These are phyloP conservation scores for Pollenia angustigena DNA, from an alignment of 2,888 invertebrate species.

Conservation along the genomic window DNA sequence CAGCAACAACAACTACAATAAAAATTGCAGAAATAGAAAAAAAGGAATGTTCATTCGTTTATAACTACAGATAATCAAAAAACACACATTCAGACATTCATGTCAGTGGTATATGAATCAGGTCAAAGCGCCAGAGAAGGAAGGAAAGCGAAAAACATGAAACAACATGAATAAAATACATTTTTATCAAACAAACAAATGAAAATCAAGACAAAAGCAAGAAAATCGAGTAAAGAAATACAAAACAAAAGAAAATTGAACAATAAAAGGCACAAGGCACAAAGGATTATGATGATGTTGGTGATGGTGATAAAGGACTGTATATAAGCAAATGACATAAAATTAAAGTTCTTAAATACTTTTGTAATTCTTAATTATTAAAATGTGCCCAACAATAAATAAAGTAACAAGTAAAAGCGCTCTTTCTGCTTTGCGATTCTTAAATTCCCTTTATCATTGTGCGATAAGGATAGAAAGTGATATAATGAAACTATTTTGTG, in stretches of 20 bases:
- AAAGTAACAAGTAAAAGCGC: too few relatives aligned
- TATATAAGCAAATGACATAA: too few relatives aligned
- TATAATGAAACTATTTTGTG: too few relatives aligned
- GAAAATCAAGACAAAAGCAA: constrained; percentile 40
- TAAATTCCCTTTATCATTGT: too few relatives aligned
- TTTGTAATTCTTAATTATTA: background rate
- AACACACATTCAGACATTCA: background rate
- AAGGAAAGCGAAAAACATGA: constrained; percentile 52
- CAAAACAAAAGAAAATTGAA: constrained; percentile 30
- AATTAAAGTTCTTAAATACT: background rate
- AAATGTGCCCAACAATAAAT: background rate
- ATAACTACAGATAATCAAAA: too few relatives aligned
- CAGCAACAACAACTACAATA: constrained; percentile 3
- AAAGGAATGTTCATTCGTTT: constrained; percentile 25
- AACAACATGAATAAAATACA: constrained; percentile 49
- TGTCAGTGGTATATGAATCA: constrained; percentile 46
- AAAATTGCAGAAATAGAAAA: constrained; percentile 36
- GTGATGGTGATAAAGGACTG: background rate
- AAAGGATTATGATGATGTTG: background rate
- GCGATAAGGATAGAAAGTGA: too few relatives aligned
- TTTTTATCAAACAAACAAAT: constrained; percentile 47
- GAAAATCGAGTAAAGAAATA: background rate
- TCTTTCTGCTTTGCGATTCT: too few relatives aligned
- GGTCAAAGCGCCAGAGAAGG: constrained; percentile 62
- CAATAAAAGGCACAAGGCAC: background rate